phyloP scores from a whole-genome alignment of 2,113 vertebrate genomes.

The Dipodomys stephensi region DNA sequence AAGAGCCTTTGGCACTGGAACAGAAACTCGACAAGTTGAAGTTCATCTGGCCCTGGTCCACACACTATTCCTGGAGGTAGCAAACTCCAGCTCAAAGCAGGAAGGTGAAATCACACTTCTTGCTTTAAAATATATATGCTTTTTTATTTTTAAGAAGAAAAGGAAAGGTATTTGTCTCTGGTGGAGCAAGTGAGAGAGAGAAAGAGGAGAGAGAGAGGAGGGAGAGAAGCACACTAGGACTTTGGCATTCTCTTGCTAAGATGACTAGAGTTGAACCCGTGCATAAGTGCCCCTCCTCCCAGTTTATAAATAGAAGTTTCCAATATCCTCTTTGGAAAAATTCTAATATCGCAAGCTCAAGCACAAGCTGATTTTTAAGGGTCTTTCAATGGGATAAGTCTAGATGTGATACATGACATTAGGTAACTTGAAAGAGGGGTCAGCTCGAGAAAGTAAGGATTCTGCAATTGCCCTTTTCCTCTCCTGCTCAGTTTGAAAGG shows the following conservation, averaged over 20 bases:
- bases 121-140: conserved; percentile 66
- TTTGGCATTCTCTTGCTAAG: conserved; percentile 48
- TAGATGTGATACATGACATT: not conserved
- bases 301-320: conserved; percentile 74
- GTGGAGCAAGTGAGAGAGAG: not conserved
- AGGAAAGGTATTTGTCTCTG: conserved; percentile 38
- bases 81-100: conserved; percentile 75
- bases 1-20: conserved; percentile 83
- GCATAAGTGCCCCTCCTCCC: not conserved
- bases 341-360: conserved; percentile 46
- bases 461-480: conserved; percentile 8
- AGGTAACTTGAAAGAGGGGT: not conserved
- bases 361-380: conserved; percentile 20
- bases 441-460: not conserved
- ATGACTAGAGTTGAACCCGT: conserved; percentile 60
- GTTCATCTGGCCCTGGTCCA: conserved; percentile 86
- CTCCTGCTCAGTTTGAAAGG: conserved; percentile 28
- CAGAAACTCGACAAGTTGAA: conserved; percentile 83
- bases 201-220: not conserved
- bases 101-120: conserved; percentile 73
- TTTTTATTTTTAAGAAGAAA: not conserved
- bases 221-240: not conserved
- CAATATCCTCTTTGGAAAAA: conserved; percentile 66
- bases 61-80: conserved; percentile 88
- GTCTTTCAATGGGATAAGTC: conserved; percentile 28